Conservation (phyloP, 1,140 invertebrate species). For the Chlorops oryzae region DNA sequence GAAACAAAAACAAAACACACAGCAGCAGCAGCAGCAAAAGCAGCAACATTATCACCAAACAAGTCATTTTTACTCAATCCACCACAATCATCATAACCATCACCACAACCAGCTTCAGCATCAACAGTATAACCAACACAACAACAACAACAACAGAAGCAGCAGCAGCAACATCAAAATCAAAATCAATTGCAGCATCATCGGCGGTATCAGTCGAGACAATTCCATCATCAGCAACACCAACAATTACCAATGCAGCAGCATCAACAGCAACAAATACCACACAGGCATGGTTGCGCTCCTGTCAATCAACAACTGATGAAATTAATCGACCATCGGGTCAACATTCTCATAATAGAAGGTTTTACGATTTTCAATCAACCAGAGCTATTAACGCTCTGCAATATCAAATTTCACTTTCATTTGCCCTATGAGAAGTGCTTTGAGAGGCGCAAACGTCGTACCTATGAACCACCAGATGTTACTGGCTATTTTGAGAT, state of each 20-base stretch:
- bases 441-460: conserved; percentile 52
- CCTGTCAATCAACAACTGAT: conserved; percentile 26
- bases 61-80: conserved; percentile 21
- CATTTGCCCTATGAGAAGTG: conserved; percentile 63
- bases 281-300: too few relatives aligned
- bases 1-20: conserved; percentile 19
- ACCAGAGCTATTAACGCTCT: conserved; percentile 57
- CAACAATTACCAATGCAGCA: conserved; percentile 17
- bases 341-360: conserved; percentile 63
- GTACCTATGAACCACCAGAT: conserved; percentile 71
- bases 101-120: conserved; percentile 19
- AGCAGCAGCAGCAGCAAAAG: conserved; percentile 16
- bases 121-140: conserved; percentile 21
- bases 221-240: conserved; percentile 1
- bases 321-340: conserved; percentile 23
- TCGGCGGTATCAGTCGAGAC: not conserved
- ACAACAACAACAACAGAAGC: conserved; percentile 18
- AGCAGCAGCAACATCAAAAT: conserved; percentile 23
- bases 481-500: conserved; percentile 71
- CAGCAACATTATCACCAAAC: conserved; percentile 12
- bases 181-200: conserved; percentile 8
- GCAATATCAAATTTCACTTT: conserved; percentile 67
- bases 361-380: conserved; percentile 72
- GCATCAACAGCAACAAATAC: conserved; percentile 17
- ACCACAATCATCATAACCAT: conserved; percentile 14